Conservation (phyloP, 1,140 invertebrate genomes). For the Ceratitis capitata region DNA sequence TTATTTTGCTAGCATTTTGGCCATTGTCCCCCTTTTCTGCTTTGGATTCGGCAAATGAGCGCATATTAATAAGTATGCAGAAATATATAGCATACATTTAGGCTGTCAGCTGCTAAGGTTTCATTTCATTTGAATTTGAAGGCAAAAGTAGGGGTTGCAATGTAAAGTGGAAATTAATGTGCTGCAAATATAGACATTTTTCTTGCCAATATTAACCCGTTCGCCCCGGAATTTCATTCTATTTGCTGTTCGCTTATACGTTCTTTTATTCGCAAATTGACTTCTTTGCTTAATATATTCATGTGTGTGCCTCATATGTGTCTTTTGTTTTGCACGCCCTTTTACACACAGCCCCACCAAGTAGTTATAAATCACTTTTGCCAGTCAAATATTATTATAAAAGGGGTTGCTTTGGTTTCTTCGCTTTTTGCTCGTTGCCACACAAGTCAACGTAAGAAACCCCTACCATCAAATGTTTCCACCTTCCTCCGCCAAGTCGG, state of each 20-base stretch:
- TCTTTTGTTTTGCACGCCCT: not conserved
- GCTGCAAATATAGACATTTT: constrained; percentile 45
- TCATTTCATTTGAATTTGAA: not conserved
- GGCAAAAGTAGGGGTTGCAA: not conserved
- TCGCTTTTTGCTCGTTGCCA: not conserved
- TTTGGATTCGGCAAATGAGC: constrained; percentile 18
- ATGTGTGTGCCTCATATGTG: not conserved
- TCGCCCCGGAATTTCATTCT: not conserved
- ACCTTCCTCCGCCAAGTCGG: too few relatives aligned
- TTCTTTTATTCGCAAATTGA: too few relatives aligned
- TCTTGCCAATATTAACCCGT: not conserved
- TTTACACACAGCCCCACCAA: not conserved
- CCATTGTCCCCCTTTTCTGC: not conserved
- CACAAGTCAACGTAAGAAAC: not conserved
- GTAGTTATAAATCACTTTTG: constrained; percentile 40
- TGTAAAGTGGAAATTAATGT: constrained; percentile 42
- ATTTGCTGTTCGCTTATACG: not conserved
- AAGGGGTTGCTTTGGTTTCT: constrained; percentile 35
- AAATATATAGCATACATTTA: constrained; percentile 43
- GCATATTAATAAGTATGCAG: constrained; percentile 12
- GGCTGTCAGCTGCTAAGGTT: constrained; percentile 28
- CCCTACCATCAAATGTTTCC: not conserved
- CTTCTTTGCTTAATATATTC: not conserved
- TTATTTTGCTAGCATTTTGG: not conserved
- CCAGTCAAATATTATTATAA: constrained; percentile 24